Conservation (phyloP, 1,140 invertebrate species). For the Drosophila pallidifrons region DNA sequence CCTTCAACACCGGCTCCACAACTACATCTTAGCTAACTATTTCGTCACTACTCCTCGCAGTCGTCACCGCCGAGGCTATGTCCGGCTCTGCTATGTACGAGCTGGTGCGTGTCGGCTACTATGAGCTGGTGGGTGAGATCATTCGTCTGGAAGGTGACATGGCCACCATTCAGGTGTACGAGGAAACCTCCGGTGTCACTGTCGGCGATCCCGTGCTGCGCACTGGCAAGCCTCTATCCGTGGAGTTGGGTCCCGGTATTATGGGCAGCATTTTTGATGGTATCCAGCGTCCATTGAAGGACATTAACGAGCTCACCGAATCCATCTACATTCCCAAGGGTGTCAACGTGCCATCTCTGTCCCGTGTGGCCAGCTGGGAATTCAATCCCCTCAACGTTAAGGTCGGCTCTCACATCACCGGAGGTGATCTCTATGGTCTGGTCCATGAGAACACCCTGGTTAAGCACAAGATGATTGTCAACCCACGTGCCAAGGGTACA, state of each 20-base stretch:
- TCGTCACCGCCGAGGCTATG: slow-evolving; percentile 99
- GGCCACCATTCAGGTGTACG: slow-evolving; percentile 99
- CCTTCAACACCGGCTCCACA: too few species aligned
- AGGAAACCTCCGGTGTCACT: slow-evolving; percentile 99
- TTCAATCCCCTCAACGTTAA: slow-evolving; percentile 96
- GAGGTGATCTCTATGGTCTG: slow-evolving; percentile 98
- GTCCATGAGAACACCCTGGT: slow-evolving; percentile 99
- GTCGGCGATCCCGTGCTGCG: slow-evolving; percentile 99
- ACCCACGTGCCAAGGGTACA: slow-evolving; percentile 97
- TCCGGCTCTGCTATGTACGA: slow-evolving; percentile 99
- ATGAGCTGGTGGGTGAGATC: slow-evolving; percentile 99
- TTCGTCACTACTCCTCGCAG: slow-evolving; percentile 85
- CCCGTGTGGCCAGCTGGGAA: slow-evolving; percentile 94
- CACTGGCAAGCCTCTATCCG: slow-evolving; percentile 97
- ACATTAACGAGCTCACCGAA: slow-evolving; percentile 96
- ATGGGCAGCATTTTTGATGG: slow-evolving; percentile 99
- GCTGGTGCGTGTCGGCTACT: slow-evolving; percentile 98
- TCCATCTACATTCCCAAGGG: slow-evolving; percentile 99
- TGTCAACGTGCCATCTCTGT: slow-evolving; percentile 97
- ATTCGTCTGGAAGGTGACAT: slow-evolving; percentile 99
- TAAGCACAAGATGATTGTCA: slow-evolving; percentile 98
- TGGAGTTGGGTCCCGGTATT: slow-evolving; percentile 99
- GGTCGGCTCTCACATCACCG: slow-evolving; percentile 97
- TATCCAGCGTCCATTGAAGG: slow-evolving; percentile 99
- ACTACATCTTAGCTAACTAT: neutral